Percentiles rank a stretch among this genome's conserved stretches.
Evolutionary conservation across 2,888 invertebrate genomes (phyloP).

Genomic region (Pammene fasciana): DNA sequence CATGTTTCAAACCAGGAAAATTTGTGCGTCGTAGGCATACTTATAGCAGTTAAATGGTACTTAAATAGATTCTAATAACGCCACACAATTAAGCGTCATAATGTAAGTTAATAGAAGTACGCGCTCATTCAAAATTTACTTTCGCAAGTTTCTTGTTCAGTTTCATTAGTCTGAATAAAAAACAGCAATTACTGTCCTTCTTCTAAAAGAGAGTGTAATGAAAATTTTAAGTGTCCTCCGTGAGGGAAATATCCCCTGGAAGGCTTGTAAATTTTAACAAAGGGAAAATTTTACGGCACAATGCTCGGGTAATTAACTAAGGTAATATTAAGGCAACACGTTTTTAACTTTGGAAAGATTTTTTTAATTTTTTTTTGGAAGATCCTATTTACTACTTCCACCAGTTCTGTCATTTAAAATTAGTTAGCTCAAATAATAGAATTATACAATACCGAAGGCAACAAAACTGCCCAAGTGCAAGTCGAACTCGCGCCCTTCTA

Average conservation of each 20-base stretch:
- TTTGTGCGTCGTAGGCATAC: too few relatives aligned
- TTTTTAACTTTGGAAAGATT: conserved; percentile 31
- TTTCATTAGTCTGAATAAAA: conserved; percentile 10
- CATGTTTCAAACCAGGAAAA: too few relatives aligned
- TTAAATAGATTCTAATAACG: too few relatives aligned
- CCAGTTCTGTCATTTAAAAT: conserved; percentile 19
- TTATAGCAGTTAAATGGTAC: too few relatives aligned
- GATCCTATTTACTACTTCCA: too few relatives aligned
- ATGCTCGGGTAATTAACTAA: conserved; percentile 37
- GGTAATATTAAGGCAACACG: conserved; percentile 40
- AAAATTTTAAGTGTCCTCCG: conserved; percentile 33
- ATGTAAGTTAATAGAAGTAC: too few relatives aligned
- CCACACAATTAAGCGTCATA: too few relatives aligned
- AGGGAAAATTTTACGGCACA: conserved; percentile 34
- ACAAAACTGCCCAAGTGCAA: too few relatives aligned
- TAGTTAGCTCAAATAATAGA: not conserved
- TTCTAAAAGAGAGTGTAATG: conserved; percentile 19
- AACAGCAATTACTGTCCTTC: conserved; percentile 29
- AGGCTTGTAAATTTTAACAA: conserved; percentile 39
- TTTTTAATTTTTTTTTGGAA: conserved; percentile 23
- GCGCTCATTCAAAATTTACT: too few relatives aligned
- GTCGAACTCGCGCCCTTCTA: too few relatives aligned
- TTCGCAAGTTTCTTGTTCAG: not conserved
- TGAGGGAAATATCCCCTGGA: conserved; percentile 21
- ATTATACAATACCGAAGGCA: not conserved